Conservation (phyloP, 2,888 invertebrate species). For the Anarsia innoxiella region DNA sequence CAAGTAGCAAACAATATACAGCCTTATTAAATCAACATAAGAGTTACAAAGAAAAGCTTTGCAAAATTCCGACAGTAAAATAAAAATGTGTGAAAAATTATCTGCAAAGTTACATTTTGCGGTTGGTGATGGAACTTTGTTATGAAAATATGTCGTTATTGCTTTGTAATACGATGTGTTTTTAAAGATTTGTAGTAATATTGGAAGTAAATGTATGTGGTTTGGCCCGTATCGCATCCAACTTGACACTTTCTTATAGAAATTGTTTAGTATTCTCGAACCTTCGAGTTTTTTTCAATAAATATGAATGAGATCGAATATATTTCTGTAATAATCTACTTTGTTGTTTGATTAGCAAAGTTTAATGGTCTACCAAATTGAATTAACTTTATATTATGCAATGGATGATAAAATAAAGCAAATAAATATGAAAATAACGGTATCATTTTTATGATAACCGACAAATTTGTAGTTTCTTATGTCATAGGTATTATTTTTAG, state of each 20-base stretch:
- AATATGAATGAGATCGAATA: slow-evolving; percentile 46
- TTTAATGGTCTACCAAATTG: no score
- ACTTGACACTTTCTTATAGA: slow-evolving; percentile 39
- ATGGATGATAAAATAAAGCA: no score
- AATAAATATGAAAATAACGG: no score
- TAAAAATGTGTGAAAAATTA: slow-evolving; percentile 1
- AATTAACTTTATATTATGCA: no score
- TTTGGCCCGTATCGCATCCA: slow-evolving; percentile 26
- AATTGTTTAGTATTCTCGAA: slow-evolving; percentile 49
- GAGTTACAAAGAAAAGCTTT: neutral
- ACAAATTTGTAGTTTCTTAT: no score
- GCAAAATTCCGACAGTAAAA: neutral
- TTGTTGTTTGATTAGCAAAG: slow-evolving; percentile 57
- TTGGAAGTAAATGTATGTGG: slow-evolving; percentile 4
- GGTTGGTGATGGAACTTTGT: neutral
- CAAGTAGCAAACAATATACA: neutral
- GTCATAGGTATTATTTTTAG: no score
- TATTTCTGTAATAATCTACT: slow-evolving; percentile 30
- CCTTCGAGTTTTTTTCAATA: slow-evolving; percentile 42
- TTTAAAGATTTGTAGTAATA: slow-evolving; percentile 11
- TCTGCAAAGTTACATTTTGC: slow-evolving; percentile 2
- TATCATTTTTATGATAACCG: no score
- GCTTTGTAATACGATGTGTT: slow-evolving; percentile 10
- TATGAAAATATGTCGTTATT: slow-evolving; percentile 15
- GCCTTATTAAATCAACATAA: neutral